Evolutionary conservation across 2,113 vertebrate species (phyloP).

Genomic region (Channa maculata): DNA sequence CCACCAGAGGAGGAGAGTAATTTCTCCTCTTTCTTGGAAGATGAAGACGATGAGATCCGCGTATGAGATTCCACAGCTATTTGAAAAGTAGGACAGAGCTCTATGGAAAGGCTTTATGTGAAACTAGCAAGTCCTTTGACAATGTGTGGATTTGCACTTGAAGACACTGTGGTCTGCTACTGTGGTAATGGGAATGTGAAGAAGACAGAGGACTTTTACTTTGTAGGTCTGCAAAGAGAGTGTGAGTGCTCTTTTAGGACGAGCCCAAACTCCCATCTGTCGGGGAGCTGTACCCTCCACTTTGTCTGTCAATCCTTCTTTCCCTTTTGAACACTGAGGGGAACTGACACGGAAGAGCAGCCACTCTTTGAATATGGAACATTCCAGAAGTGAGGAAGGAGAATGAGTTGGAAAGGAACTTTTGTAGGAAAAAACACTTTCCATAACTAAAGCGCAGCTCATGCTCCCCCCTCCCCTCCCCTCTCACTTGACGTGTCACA

Average conservation of each 20-base stretch:
- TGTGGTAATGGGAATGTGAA: constrained; percentile 29
- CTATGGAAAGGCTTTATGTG: constrained; percentile 25
- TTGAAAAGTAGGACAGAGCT: constrained; percentile 18
- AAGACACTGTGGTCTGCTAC: constrained; percentile 25
- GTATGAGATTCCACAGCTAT: constrained; percentile 81
- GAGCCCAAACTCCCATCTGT: constrained; percentile 38
- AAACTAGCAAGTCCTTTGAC: constrained; percentile 45
- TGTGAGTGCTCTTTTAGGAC: constrained; percentile 48
- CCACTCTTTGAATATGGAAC: constrained; percentile 58
- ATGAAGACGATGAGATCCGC: constrained; percentile 94
- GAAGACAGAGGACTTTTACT: constrained; percentile 14
- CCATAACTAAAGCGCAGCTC: constrained; percentile 51
- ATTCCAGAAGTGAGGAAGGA: constrained; percentile 59
- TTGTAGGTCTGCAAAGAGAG: constrained; percentile 38
- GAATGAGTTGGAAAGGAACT: constrained; percentile 47
- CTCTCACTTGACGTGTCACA: constrained; percentile 54
- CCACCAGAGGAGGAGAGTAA: constrained; percentile 84
- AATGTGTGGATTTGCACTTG: constrained; percentile 43
- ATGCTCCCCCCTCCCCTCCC: constrained; percentile 17
- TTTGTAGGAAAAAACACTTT: constrained; percentile 54
- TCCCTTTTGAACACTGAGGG: constrained; percentile 48
- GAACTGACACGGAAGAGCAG: constrained; percentile 47
- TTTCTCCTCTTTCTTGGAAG: constrained; percentile 94
- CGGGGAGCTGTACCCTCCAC: constrained; percentile 35
- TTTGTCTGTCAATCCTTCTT: constrained; percentile 43